Percentiles rank a stretch among this genome's conserved stretches.
Evolutionary conservation across 2,888 invertebrate species (phyloP).

Genomic region (Hyalella azteca): DNA sequence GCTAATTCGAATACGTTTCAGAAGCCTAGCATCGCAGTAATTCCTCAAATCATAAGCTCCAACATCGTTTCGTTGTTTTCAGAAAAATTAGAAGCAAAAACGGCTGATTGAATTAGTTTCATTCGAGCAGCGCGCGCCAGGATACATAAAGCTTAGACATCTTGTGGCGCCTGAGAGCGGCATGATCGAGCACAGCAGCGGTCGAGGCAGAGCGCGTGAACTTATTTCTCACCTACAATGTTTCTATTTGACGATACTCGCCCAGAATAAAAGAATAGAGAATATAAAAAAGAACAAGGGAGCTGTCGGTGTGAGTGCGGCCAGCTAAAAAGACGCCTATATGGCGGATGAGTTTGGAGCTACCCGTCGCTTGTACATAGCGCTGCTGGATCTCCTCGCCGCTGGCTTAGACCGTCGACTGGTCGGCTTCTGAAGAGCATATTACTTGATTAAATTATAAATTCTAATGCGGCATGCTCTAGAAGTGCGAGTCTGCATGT

Average conservation of each 20-base stretch:
- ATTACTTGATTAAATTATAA: conserved; percentile 52
- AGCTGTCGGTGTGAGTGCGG: not conserved
- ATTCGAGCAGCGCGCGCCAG: too few species aligned
- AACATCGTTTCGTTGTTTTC: too few species aligned
- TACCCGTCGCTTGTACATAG: conserved; percentile 8
- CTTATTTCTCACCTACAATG: not conserved
- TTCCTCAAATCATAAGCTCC: too few species aligned
- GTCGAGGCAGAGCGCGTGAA: not conserved
- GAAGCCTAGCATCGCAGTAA: too few species aligned
- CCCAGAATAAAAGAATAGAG: not conserved
- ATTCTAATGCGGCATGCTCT: conserved; percentile 42
- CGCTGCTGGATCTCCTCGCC: not conserved
- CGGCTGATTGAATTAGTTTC: too few species aligned
- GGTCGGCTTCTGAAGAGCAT: conserved; percentile 41
- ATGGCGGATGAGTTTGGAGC: conserved; percentile 11
- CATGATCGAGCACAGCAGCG: too few species aligned
- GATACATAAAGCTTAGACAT: too few species aligned
- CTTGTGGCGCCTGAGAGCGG: too few species aligned
- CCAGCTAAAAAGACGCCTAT: conserved; percentile 16
- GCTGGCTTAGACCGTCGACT: conserved; percentile 25
- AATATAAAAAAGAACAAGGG: not conserved
- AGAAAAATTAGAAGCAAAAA: too few species aligned
- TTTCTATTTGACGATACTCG: not conserved
- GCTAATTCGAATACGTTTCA: too few species aligned
- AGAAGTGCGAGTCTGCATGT: conserved; percentile 36